Conservation (phyloP, 1,140 invertebrate genomes). For the Goniozus legneri region DNA sequence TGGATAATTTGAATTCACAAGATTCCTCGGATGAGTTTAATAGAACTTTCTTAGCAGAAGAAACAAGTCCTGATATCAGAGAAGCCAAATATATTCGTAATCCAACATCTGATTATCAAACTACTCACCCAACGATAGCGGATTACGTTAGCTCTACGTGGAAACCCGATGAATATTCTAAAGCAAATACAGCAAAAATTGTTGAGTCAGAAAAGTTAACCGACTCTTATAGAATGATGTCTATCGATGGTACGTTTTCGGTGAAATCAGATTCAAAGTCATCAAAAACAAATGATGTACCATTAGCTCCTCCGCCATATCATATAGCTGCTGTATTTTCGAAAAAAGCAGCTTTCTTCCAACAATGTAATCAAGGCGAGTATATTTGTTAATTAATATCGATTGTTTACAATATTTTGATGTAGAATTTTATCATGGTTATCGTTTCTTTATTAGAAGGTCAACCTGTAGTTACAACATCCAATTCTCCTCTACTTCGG, state of each 20-base stretch:
- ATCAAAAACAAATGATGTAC: constrained; percentile 33
- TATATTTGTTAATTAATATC: no score
- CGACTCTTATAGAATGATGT: constrained; percentile 36
- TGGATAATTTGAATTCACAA: constrained; percentile 30
- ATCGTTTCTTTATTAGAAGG: no score
- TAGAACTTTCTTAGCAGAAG: constrained; percentile 40
- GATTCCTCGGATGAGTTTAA: constrained; percentile 34
- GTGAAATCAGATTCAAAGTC: constrained; percentile 11
- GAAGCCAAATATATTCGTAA: constrained; percentile 50
- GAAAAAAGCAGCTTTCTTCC: constrained; percentile 59
- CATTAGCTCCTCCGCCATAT: constrained; percentile 62
- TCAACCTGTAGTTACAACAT: no score
- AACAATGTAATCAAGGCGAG: constrained; percentile 41
- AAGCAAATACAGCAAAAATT: constrained; percentile 47
- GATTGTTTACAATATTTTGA: no score
- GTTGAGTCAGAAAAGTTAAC: constrained; percentile 46
- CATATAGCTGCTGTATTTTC: constrained; percentile 68
- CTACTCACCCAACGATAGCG: constrained; percentile 41
- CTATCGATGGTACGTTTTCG: constrained; percentile 20
- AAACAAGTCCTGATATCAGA: constrained; percentile 45
- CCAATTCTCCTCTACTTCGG: no score
- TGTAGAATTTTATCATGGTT: no score
- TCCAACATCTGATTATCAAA: constrained; percentile 40
- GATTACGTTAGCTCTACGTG: constrained; percentile 49
- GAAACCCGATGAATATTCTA: constrained; percentile 49